Conservation (phyloP, 2,888 invertebrate genomes). For the Icerya purchasi region DNA sequence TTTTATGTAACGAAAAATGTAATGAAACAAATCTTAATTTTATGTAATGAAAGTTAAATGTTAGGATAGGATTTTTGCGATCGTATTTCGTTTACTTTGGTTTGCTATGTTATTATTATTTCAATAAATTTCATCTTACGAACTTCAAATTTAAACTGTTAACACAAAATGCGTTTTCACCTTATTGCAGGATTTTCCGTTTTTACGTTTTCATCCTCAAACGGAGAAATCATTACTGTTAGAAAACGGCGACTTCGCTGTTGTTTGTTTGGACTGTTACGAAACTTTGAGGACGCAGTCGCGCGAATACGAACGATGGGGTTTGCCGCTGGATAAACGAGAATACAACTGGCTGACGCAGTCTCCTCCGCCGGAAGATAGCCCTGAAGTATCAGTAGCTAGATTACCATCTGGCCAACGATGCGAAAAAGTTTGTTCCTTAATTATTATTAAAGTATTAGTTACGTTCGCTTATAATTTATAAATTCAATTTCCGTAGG, state of each 20-base stretch:
- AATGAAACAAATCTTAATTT: too few relatives aligned
- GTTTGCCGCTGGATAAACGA: conserved; percentile 69
- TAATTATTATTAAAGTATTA: too few relatives aligned
- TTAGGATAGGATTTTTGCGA: too few relatives aligned
- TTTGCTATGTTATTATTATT: too few relatives aligned
- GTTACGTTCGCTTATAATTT: too few relatives aligned
- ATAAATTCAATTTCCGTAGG: too few relatives aligned
- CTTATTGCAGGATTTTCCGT: conserved; percentile 57
- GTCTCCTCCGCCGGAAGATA: conserved; percentile 77
- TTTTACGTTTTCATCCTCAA: conserved; percentile 59
- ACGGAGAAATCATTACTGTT: conserved; percentile 62
- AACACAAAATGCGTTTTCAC: conserved; percentile 2
- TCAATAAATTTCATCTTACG: conserved; percentile 14
- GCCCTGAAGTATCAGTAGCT: conserved; percentile 63
- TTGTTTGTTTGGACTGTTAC: conserved; percentile 81
- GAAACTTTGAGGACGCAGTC: conserved; percentile 78
- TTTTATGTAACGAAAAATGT: too few relatives aligned
- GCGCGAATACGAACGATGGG: conserved; percentile 71
- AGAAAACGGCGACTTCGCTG: conserved; percentile 75
- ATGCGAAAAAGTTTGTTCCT: neutral
- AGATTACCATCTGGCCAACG: conserved; percentile 59
- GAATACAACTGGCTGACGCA: conserved; percentile 88
- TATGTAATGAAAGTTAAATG: too few relatives aligned
- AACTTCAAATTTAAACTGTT: too few relatives aligned
- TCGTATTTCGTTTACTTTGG: too few relatives aligned